These are phyloP conservation scores for Pocota personata DNA, from an alignment of 2,888 invertebrate species.

Conservation along the genomic window DNA sequence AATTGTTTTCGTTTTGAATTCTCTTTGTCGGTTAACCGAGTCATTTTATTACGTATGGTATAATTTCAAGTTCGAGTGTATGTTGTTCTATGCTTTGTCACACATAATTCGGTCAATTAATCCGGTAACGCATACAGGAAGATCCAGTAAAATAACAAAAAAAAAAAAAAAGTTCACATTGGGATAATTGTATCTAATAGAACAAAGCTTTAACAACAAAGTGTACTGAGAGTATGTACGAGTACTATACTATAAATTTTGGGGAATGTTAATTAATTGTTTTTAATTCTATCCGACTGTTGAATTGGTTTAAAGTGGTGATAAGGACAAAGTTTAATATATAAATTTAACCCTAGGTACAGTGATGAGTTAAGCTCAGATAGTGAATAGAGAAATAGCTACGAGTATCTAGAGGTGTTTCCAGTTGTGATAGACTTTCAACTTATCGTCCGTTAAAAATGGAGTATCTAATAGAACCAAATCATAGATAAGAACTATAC, in stretches of 20 bases:
- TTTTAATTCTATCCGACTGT: neutral
- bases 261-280: conserved; percentile 4
- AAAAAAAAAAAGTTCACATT: conserved; percentile 19
- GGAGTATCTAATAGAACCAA: neutral
- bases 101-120: conserved; percentile 25
- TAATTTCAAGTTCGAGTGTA: neutral
- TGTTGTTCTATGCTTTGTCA: neutral
- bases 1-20: neutral
- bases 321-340: neutral
- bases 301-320: neutral
- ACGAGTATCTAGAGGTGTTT: neutral
- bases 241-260: neutral
- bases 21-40: conserved; percentile 3
- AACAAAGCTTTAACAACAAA: conserved; percentile 20
- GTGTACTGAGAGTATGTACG: neutral
- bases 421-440: too few relatives aligned
- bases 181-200: conserved; percentile 20
- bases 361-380: conserved; percentile 17
- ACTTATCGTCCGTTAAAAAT: neutral
- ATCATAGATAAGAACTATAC: neutral
- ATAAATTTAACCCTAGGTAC: neutral
- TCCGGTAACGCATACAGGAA: neutral
- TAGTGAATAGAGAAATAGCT: neutral
- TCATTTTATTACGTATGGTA: neutral
- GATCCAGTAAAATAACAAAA: too few relatives aligned